Evolutionary conservation across 2,113 vertebrate genomes (phyloP).

Genomic region (Trichechus manatus): DNA sequence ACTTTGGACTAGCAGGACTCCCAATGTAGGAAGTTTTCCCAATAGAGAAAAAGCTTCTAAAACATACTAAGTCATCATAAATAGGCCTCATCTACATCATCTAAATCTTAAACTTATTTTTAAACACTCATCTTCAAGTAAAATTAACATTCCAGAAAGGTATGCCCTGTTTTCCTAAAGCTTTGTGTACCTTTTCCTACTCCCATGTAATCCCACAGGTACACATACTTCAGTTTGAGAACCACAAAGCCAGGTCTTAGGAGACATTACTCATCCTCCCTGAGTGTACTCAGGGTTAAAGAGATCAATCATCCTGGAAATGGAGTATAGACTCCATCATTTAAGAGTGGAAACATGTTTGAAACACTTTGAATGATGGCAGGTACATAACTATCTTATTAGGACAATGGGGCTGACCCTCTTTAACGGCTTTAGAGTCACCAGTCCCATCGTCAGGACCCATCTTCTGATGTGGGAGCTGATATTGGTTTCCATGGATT

Average conservation of each 20-base stretch:
- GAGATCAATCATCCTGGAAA: neutral
- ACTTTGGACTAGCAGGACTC: neutral
- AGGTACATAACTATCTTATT: neutral
- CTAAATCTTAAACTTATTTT: neutral
- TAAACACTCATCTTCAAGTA: neutral
- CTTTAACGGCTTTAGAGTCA: neutral
- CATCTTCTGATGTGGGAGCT: neutral
- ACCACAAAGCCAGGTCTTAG: neutral
- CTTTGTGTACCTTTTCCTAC: neutral
- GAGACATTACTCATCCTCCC: neutral
- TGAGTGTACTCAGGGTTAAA: neutral
- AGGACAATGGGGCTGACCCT: neutral
- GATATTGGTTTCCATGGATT: neutral
- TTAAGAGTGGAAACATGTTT: neutral
- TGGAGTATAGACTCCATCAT: neutral
- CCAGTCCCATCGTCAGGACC: neutral
- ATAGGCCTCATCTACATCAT: neutral
- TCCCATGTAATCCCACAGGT: neutral
- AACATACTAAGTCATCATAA: neutral
- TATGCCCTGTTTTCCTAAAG: neutral
- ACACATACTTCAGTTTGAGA: neutral
- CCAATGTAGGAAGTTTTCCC: neutral
- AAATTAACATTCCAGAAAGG: neutral
- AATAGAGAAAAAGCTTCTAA: neutral
- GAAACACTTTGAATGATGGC: neutral